Evolutionary conservation across 2,113 vertebrate species (phyloP).

Genomic region (Stegastes partitus): DNA sequence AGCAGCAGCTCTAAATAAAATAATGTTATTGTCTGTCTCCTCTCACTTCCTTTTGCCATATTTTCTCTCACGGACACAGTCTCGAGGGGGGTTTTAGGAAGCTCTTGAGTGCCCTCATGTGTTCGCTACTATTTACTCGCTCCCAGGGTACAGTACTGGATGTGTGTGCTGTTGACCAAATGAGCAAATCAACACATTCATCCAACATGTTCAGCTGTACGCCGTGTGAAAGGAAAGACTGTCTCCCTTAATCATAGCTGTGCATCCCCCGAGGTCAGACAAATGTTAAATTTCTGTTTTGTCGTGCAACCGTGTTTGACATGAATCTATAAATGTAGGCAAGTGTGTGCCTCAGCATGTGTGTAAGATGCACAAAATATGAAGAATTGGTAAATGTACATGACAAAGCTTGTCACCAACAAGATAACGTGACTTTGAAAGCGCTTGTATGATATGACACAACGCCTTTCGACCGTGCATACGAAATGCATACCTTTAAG

Average conservation of each 20-base stretch:
- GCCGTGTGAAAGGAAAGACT: constrained; percentile 8
- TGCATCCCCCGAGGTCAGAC: not conserved
- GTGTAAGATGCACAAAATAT: not conserved
- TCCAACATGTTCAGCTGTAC: not conserved
- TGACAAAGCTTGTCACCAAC: not conserved
- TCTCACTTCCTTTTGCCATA: constrained; percentile 34
- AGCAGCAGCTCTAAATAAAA: constrained; percentile 65
- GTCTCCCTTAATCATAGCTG: constrained; percentile 17
- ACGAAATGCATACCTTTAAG: constrained; percentile 2
- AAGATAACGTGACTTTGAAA: constrained; percentile 21
- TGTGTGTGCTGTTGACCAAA: constrained; percentile 1
- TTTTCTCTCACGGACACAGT: constrained; percentile 24
- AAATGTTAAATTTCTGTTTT: not conserved
- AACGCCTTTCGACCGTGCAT: not conserved
- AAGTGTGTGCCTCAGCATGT: not conserved
- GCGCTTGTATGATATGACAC: not conserved
- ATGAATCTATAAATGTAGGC: not conserved
- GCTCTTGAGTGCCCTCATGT: constrained; percentile 80
- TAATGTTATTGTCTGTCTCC: constrained; percentile 53
- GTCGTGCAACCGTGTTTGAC: not conserved
- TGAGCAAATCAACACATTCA: constrained; percentile 11
- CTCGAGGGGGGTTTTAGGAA: constrained; percentile 55
- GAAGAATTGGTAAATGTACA: not conserved
- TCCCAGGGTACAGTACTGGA: constrained; percentile 2
- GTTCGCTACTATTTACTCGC: constrained; percentile 48